Percentiles rank a stretch among this genome's conserved stretches.
Evolutionary conservation across 2,797 vertebrate genomes (phyloP).

Genomic region (Glossophaga mutica): DNA sequence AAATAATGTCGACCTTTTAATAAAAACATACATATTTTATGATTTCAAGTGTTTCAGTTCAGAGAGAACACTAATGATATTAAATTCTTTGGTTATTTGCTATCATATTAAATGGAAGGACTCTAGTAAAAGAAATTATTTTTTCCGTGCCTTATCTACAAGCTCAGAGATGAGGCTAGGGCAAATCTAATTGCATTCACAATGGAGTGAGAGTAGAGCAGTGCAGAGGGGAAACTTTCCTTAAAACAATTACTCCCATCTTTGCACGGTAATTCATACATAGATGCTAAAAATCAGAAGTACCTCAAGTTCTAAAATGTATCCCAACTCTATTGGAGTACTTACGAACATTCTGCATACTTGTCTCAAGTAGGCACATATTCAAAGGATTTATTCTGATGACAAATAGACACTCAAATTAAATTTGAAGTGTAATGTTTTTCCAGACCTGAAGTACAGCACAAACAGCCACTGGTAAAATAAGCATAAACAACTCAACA

Average conservation of each 20-base stretch:
- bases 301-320: conserved; percentile 67
- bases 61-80: conserved; percentile 72
- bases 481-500: not conserved
- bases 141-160: conserved; percentile 80
- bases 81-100: conserved; percentile 80
- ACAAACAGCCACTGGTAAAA: not conserved
- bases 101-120: conserved; percentile 82
- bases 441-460: not conserved
- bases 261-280: conserved; percentile 75
- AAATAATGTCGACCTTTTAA: conserved; percentile 70
- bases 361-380: conserved; percentile 70
- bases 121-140: conserved; percentile 77
- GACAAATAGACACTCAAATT: conserved; percentile 61
- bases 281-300: conserved; percentile 62
- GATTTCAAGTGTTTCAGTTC: conserved; percentile 79
- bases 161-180: conserved; percentile 77
- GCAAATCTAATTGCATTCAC: conserved; percentile 80
- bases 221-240: conserved; percentile 79
- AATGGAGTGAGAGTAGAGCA: conserved; percentile 73
- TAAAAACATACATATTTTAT: conserved; percentile 71
- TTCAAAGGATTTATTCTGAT: conserved; percentile 58
- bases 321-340: conserved; percentile 63
- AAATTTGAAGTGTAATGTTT: conserved; percentile 59
- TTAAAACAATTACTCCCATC: conserved; percentile 82
- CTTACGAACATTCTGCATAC: conserved; percentile 70